A percentile compares a stretch with the other conserved stretches of the same genome.
phyloP scores from a whole-genome alignment of 2,888 invertebrate genomes.

The Euplagia quadripunctaria region DNA sequence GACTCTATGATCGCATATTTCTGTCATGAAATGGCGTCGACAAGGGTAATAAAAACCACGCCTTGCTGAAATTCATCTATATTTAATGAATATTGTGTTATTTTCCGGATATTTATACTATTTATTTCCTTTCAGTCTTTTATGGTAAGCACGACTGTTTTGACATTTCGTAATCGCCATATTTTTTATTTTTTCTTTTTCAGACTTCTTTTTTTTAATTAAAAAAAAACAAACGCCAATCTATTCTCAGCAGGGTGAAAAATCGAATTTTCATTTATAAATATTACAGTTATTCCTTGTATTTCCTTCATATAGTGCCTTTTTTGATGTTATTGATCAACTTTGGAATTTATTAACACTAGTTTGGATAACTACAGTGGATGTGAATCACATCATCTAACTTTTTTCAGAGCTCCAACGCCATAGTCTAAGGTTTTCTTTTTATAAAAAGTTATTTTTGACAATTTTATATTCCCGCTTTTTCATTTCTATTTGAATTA shows the following conservation, averaged over 20 bases:
- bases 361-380: neutral
- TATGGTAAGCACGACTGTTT: constrained; percentile 32
- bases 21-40: constrained; percentile 47
- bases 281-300: constrained; percentile 31
- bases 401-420: constrained; percentile 55
- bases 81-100: neutral
- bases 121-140: constrained; percentile 20
- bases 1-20: neutral
- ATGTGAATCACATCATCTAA: constrained; percentile 47
- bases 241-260: constrained; percentile 60
- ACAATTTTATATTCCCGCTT: constrained; percentile 72
- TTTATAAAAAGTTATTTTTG: constrained; percentile 73
- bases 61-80: constrained; percentile 18
- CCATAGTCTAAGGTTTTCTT: constrained; percentile 68
- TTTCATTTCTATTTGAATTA: constrained; percentile 54
- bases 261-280: constrained; percentile 46
- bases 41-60: constrained; percentile 20
- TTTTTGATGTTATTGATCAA: constrained; percentile 12
- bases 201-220: constrained; percentile 70
- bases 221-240: constrained; percentile 82
- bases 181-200: constrained; percentile 66
- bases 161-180: constrained; percentile 69
- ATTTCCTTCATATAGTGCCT: constrained; percentile 6
- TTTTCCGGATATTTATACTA: constrained; percentile 1
- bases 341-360: constrained; percentile 24